Percentiles rank a stretch among this genome's conserved stretches.
Conservation (phyloP, 2,113 vertebrate species). For the Stictonetta naevosa region DNA sequence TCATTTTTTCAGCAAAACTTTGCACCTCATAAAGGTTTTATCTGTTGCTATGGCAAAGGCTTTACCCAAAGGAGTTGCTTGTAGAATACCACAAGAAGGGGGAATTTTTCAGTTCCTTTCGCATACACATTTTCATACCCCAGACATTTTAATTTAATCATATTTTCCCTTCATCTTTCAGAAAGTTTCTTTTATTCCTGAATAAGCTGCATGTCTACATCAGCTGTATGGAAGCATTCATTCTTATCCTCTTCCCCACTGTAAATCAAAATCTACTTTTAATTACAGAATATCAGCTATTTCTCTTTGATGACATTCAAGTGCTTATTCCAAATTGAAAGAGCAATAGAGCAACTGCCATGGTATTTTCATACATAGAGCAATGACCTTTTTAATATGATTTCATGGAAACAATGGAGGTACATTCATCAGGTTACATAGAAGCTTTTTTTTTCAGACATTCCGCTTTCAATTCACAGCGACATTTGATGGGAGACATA, state of each 20-base stretch:
- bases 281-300: conserved; percentile 49
- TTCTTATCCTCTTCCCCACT: not conserved
- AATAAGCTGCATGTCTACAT: conserved; percentile 21
- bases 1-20: conserved; percentile 74
- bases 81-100: not conserved
- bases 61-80: conserved; percentile 46
- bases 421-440: conserved; percentile 50
- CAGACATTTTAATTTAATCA: conserved; percentile 36
- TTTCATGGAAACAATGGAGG: conserved; percentile 58
- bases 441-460: conserved; percentile 53
- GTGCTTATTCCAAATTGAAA: conserved; percentile 59
- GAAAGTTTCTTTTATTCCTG: conserved; percentile 24
- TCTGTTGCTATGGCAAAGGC: conserved; percentile 45
- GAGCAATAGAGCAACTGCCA: conserved; percentile 44
- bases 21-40: conserved; percentile 68
- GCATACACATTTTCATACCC: conserved; percentile 36
- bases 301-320: conserved; percentile 49
- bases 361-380: conserved; percentile 31
- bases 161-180: conserved; percentile 14
- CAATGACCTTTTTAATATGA: conserved; percentile 69
- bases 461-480: conserved; percentile 50
- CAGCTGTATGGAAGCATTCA: not conserved
- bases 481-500: conserved; percentile 71
- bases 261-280: conserved; percentile 55
- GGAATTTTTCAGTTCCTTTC: conserved; percentile 32